Evolutionary conservation across 2,113 vertebrate genomes (phyloP), one percentile per base, ranked within the genome.

Genomic region (Scalopus aquaticus): DNA sequence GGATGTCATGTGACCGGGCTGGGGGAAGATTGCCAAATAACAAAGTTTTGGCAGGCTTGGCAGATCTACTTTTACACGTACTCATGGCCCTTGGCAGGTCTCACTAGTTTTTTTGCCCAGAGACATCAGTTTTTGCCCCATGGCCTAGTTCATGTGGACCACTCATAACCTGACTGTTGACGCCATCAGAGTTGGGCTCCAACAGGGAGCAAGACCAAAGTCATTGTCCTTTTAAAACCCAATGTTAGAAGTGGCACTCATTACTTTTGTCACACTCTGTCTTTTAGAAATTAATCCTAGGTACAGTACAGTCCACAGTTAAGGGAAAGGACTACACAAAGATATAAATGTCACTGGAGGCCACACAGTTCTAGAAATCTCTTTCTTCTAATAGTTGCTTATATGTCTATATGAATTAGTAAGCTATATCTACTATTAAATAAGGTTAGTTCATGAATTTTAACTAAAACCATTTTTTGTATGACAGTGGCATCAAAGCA

Each of bases 401-500:
- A 30, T 70, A 22, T 35, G 7, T 22, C 19, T 56, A 39, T 35
- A 72, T 13, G 49, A 81, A 74, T 5, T 60, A 9, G 49, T 70
- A 74, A 80, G 49, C 10, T 56, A 77, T 72, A 73, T 35, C 87
- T 20, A 51, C 9, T 65, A 2, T 85, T 58, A 87, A 56, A 32
- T 28, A 85, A 32, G 46, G 7, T 69, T 51, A n/a, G 15, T 72
- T 97, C 24, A 26, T 86, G 56, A 92, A 78, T 89, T 91, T 88
- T 46, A 54, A 86, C 15, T 79, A 81, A 73, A 76, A 49, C 26
- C 30, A 20, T 70, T 30, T n/a, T 60, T 24, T 56, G 15, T 3
- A 6, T 49, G 58, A 46, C 19, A 37, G 22, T 32, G 44, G 9
- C 46, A 28, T 49, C 32, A 78, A 42, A 62, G 62, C 54, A 72